Evolutionary conservation across 2,888 invertebrate genomes (phyloP).

Genomic region (Campaea margaritaria): DNA sequence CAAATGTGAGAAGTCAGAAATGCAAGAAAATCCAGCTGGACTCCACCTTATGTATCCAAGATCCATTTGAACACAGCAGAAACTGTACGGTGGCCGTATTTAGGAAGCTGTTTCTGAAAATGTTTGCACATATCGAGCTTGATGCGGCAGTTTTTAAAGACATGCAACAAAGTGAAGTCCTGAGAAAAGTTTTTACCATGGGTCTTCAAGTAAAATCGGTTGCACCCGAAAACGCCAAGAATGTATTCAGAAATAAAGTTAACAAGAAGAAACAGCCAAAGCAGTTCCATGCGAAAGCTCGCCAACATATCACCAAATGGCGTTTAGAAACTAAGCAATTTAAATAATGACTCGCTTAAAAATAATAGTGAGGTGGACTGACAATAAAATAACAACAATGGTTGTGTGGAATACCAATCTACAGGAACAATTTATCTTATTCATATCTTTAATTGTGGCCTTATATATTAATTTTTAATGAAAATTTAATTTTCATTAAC

Average conservation of each 20-base stretch:
- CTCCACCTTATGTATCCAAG: conserved; percentile 83
- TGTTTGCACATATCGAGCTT: conserved; percentile 45
- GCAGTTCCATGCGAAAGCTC: background rate
- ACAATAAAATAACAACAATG: too few species aligned
- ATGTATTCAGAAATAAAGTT: conserved; percentile 19
- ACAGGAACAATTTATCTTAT: too few species aligned
- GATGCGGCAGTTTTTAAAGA: conserved; percentile 49
- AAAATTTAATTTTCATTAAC: too few species aligned
- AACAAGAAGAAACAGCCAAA: background rate
- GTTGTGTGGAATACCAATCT: too few species aligned
- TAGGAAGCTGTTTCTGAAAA: conserved; percentile 42
- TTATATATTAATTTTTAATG: too few species aligned
- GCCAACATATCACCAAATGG: background rate
- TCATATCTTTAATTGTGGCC: too few species aligned
- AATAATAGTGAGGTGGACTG: too few species aligned
- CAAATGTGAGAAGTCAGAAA: conserved; percentile 44
- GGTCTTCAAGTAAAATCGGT: background rate
- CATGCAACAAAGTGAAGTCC: conserved; percentile 39
- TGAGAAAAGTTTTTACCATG: conserved; percentile 44
- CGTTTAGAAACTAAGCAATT: background rate
- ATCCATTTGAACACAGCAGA: conserved; percentile 85
- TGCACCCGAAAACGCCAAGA: background rate
- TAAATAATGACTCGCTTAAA: too few species aligned
- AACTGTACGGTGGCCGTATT: conserved; percentile 72
- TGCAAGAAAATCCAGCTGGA: conserved; percentile 58